Conservation (phyloP, 2,113 vertebrate genomes). For the Aegithalos caudatus region DNA sequence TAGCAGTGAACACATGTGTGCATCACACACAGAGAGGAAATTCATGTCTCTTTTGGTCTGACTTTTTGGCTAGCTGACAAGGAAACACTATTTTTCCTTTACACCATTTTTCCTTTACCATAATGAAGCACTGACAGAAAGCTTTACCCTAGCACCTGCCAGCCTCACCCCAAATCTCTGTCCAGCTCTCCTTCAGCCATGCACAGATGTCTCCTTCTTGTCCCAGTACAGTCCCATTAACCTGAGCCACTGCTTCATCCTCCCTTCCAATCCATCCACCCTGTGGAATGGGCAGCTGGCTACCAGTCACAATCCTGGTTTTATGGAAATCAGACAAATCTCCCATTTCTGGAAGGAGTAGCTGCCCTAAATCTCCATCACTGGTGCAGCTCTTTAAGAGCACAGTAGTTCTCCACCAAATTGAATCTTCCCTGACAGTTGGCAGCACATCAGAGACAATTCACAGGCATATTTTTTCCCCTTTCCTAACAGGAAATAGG, state of each 20-base stretch:
- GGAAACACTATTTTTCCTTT: neutral
- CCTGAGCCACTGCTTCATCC: neutral
- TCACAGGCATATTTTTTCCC: conserved; percentile 56
- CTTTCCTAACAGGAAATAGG: conserved; percentile 66
- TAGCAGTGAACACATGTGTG: neutral
- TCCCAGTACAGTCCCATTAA: rapidly evolving
- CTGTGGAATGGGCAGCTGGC: neutral
- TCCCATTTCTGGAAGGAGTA: conserved; percentile 33
- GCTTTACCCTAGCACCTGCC: neutral
- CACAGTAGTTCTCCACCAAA: conserved; percentile 53
- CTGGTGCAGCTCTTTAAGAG: conserved; percentile 27
- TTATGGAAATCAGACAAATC: conserved; percentile 13
- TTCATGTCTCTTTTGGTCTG: neutral
- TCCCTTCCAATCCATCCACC: neutral
- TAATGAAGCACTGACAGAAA: rapidly evolving
- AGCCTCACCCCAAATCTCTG: neutral
- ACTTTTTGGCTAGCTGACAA: neutral
- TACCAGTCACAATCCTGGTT: neutral
- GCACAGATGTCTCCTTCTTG: rapidly evolving
- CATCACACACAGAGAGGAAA: neutral
- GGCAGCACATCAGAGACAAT: conserved; percentile 69
- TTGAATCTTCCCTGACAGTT: conserved; percentile 65
- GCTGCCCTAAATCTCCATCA: conserved; percentile 44
- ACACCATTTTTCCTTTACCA: neutral
- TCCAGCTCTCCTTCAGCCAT: neutral